A percentile compares a stretch with the other conserved stretches of the same genome.
Conservation (phyloP, 92 coral and sea anemone genomes). For the Paragorgia papillata region DNA sequence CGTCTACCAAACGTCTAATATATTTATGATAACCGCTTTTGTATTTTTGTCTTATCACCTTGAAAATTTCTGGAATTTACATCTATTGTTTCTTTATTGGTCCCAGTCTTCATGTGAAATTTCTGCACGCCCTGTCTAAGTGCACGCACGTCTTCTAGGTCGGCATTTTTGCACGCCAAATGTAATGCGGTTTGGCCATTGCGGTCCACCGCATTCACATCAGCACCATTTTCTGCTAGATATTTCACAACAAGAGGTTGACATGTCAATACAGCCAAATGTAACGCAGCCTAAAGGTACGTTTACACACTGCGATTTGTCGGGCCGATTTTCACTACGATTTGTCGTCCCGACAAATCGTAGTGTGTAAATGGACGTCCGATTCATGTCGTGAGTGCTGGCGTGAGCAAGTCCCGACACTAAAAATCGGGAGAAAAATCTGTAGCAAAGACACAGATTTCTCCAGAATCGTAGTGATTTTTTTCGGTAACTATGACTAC, state of each 20-base stretch:
- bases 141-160: conserved; percentile 67
- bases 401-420: no score
- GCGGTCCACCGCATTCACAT: conserved; percentile 84
- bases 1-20: no score
- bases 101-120: conserved; percentile 25
- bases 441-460: no score
- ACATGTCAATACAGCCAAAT: conserved; percentile 87
- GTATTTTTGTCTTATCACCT: conserved; percentile 55
- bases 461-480: no score
- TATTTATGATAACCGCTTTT: no score
- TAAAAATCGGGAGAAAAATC: no score
- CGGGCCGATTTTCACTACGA: no score
- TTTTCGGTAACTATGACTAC: no score
- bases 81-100: conserved; percentile 1
- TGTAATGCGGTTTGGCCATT: conserved; percentile 91
- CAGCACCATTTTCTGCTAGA: conserved; percentile 76
- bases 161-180: conserved; percentile 84
- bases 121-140: conserved; percentile 57
- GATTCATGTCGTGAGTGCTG: no score
- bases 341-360: no score
- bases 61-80: conserved; percentile 73
- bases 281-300: conserved; percentile 96
- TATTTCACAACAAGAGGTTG: conserved; percentile 65
- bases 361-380: no score
- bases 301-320: no score